phyloP scores from a whole-genome alignment of 2,113 vertebrate genomes.

The Cygnus buccinator region DNA sequence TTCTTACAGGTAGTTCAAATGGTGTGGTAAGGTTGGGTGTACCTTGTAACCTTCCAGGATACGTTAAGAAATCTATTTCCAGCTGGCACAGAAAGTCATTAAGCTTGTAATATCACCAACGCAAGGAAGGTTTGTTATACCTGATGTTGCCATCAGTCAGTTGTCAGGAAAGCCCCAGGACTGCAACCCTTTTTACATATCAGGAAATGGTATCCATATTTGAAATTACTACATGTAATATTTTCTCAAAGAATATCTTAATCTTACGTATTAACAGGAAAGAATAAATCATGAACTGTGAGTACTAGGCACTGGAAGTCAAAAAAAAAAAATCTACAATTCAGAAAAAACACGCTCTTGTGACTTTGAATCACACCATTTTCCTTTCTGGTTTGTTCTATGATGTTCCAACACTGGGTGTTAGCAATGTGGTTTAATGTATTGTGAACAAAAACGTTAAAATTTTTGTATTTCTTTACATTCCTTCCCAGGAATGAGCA shows the following conservation, averaged over 20 bases:
- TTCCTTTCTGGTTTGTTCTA: not conserved
- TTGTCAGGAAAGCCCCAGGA: not conserved
- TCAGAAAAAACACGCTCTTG: not conserved
- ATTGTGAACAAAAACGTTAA: not conserved
- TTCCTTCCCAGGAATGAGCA: not conserved
- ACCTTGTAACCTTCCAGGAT: not conserved
- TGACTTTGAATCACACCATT: not conserved
- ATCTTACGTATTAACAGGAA: not conserved
- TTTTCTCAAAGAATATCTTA: not conserved
- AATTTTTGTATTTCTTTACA: not conserved
- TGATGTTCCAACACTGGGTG: not conserved
- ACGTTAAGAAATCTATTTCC: not conserved
- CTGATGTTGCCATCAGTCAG: not conserved
- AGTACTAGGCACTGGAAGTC: not conserved
- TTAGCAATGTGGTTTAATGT: not conserved
- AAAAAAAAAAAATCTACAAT: not conserved
- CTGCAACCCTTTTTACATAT: not conserved
- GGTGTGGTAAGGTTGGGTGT: not conserved
- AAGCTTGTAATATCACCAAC: not conserved
- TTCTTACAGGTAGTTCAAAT: not conserved
- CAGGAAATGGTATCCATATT: not conserved
- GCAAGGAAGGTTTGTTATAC: conserved; percentile 1
- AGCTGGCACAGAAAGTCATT: not conserved
- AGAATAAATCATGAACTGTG: not conserved
- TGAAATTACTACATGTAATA: not conserved